A percentile compares a stretch with the other conserved stretches of the same genome.
These are phyloP conservation scores for Xyrichtys novacula DNA, from an alignment of 2,797 vertebrate species.

Conservation along the genomic window DNA sequence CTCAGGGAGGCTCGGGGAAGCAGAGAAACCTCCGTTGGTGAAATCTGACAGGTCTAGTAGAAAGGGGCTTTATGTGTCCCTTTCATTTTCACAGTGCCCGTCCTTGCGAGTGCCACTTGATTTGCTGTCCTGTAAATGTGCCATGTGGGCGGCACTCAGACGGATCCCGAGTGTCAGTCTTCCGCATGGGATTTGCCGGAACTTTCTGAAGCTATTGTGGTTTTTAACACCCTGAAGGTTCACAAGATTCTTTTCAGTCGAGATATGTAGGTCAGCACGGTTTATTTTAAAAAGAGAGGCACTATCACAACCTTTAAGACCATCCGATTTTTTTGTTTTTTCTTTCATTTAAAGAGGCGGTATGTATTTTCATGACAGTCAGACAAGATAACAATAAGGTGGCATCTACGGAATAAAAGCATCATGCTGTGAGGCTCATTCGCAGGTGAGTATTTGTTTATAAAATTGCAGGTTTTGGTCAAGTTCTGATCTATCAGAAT, in stretches of 20 bases:
- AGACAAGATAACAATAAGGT: constrained; percentile 23
- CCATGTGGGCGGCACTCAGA: constrained; percentile 34
- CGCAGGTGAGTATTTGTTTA: constrained; percentile 40
- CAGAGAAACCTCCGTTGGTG: constrained; percentile 44
- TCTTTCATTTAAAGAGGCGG: constrained; percentile 1
- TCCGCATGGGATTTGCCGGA: constrained; percentile 24
- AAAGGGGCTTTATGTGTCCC: constrained; percentile 43
- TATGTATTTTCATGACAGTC: constrained; percentile 15
- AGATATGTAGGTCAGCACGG: not conserved
- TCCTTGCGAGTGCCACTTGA: constrained; percentile 62
- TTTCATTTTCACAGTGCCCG: constrained; percentile 60
- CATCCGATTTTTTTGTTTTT: not conserved
- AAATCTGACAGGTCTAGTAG: constrained; percentile 54
- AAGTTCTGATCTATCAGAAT: constrained; percentile 32
- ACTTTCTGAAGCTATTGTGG: constrained; percentile 28
- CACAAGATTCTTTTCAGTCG: not conserved
- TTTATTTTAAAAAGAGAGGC: constrained; percentile 4
- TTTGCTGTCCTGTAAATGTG: constrained; percentile 62
- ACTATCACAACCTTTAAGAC: not conserved
- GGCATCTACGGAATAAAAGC: constrained; percentile 22
- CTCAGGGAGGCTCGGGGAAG: constrained; percentile 56
- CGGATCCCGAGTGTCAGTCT: constrained; percentile 29
- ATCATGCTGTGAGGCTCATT: constrained; percentile 1
- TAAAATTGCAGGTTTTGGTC: constrained; percentile 65
- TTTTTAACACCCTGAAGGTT: constrained; percentile 17